Conservation (phyloP, 2,888 invertebrate genomes). For the Anorthoa munda region DNA sequence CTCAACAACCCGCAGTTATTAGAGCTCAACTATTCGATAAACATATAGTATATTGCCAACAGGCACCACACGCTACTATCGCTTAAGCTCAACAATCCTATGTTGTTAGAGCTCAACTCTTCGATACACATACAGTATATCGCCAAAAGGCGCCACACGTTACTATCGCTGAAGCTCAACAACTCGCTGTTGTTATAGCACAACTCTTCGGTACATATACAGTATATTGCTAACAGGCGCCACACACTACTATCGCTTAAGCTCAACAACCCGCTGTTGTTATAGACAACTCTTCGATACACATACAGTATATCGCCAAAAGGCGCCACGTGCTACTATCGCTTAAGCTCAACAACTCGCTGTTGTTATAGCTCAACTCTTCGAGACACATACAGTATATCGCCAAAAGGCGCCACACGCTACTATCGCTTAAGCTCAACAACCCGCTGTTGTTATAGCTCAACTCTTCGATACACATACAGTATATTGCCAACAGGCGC, state of each 20-base stretch:
- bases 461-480: constrained; percentile 6
- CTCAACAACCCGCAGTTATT: not conserved
- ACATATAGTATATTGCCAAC: constrained; percentile 30
- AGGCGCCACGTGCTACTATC: not conserved
- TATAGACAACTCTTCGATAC: no score
- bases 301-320: no score
- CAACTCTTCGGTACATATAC: constrained; percentile 5
- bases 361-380: not conserved
- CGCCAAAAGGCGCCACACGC: constrained; percentile 59
- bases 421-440: constrained; percentile 8
- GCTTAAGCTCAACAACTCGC: not conserved
- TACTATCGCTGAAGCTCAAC: not conserved
- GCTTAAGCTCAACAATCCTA: not conserved
- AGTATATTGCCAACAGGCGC: not conserved
- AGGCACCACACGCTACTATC: constrained; percentile 56
- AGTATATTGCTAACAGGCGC: not conserved
- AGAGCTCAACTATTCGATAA: constrained; percentile 11
- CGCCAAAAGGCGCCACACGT: not conserved
- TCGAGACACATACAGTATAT: constrained; percentile 22
- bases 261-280: no score
- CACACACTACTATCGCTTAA: not conserved
- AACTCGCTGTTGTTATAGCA: constrained; percentile 4
- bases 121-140: constrained; percentile 13
- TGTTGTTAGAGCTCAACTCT: constrained; percentile 10
- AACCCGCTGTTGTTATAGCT: constrained; percentile 5